These are phyloP conservation scores for Fringilla coelebs DNA, from an alignment of 2,797 vertebrate genomes.

Conservation along the genomic window DNA sequence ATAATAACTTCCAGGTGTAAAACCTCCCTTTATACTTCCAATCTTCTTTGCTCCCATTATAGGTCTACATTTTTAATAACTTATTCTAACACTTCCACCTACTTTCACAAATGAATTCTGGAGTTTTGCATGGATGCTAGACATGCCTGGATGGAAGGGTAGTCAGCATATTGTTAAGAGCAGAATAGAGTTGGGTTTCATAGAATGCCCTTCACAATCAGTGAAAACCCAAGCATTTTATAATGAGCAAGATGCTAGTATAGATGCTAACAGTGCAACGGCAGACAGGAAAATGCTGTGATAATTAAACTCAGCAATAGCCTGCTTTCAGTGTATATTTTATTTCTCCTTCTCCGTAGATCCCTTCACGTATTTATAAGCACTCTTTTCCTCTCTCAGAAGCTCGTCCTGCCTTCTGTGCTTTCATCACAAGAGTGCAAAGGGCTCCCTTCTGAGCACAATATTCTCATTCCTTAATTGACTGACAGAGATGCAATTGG, in stretches of 20 bases:
- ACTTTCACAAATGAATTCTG: neutral
- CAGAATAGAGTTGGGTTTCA: constrained; percentile 22
- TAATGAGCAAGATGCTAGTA: neutral
- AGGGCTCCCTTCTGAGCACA: neutral
- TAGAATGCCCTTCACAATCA: constrained; percentile 10
- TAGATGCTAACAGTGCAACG: neutral
- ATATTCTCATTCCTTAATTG: neutral
- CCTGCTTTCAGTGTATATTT: neutral
- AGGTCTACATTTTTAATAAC: constrained; percentile 32
- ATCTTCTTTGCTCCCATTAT: constrained; percentile 12
- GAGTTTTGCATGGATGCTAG: constrained; percentile 11
- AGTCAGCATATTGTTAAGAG: neutral
- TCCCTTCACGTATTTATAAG: neutral
- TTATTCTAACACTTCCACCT: constrained; percentile 29
- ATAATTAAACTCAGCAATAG: neutral
- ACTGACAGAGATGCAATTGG: neutral
- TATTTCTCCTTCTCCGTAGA: neutral
- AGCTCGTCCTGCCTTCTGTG: neutral
- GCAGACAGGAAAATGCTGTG: neutral
- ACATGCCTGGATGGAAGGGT: neutral
- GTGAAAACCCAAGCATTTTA: neutral
- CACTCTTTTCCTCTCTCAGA: neutral
- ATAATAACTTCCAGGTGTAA: constrained; percentile 64
- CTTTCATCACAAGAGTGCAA: neutral
- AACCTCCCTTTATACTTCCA: constrained; percentile 17